Base-by-base conservation (phyloP, 2,888 invertebrate genomes). In the Dexiosoma caninum region DNA sequence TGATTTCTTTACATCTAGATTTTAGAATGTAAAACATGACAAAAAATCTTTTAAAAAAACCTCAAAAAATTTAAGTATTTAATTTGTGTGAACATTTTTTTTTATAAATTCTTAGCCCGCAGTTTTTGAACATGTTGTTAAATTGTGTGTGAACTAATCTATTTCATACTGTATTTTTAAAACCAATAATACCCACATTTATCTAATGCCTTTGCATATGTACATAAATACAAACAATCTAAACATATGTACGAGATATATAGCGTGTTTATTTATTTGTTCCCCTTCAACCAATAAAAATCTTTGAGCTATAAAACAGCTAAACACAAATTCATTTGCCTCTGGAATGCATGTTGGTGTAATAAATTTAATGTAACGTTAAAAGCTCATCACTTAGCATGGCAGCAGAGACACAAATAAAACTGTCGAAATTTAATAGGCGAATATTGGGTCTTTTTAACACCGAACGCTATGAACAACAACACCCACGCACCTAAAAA, bases 401-500 rank as follows among this genome's bases (percentile, higher is more conserved):
- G 30, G 12, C 30, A 67, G 21, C 9, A 27, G 42, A 40, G 42
- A 16, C 57, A 23, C 2, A 21, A 57, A 30, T 27, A 60, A 42
- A 30, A 69, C 14, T 60, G 14, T 32, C 32, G 16, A 42, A 53
- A 55, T 62, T 44, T 44, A 35, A 64, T 23, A 19, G 49, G 55
- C 32, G n/a, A 46, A 53, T 37, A 60, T 42, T 12, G 16, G 10
- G 57, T 37, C 21, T 51, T 42, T 57, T 57, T 64, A 57, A 59
- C 37, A 51, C 14, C 42, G 64, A 64, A 71, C 35, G 70, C 64
- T 59, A 70, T 59, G 6, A 23, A n/a, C n/a, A 78, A 71, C 51
- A 66, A 71, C 78, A 32, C 71, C 64, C 49, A 71, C 66, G 59
- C 71, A 64, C 23, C 57, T 27, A 51, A 27, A 40, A 66, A 66